Conservation (phyloP, 2,797 vertebrate species). For the Avahi laniger region DNA sequence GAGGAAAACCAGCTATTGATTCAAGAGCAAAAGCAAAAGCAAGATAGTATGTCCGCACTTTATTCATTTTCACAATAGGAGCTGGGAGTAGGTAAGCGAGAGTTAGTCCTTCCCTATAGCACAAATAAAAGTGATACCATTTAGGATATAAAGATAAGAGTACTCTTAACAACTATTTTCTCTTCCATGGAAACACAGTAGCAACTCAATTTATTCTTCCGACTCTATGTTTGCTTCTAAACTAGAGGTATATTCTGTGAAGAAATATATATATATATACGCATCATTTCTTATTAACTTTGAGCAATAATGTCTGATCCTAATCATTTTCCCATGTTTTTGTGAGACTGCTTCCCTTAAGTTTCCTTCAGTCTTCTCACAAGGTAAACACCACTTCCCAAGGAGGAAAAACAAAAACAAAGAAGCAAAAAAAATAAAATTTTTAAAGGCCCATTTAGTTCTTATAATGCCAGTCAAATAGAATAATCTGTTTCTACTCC, state of each 20-base stretch:
- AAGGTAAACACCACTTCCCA: neutral
- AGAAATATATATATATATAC: neutral
- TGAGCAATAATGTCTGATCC: neutral
- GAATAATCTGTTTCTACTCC: neutral
- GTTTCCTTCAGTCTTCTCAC: neutral
- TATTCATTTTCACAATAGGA: neutral
- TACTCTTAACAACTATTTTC: neutral
- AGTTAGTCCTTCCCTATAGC: neutral
- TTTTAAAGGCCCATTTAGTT: neutral
- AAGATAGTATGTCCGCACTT: neutral
- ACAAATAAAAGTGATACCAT: neutral
- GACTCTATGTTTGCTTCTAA: neutral
- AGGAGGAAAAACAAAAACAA: neutral
- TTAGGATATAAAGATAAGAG: neutral
- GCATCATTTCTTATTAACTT: conserved; percentile 19
- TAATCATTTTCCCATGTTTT: neutral
- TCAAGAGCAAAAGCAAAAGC: neutral
- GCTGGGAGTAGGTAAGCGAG: neutral
- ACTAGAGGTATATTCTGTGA: neutral
- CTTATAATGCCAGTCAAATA: neutral
- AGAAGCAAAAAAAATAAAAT: neutral
- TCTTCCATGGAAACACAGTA: neutral
- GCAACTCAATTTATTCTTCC: neutral
- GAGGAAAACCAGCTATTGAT: neutral
- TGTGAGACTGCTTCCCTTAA: neutral